phyloP scores from a whole-genome alignment of 2,113 vertebrate genomes.

The Psephotus haematonotus region DNA sequence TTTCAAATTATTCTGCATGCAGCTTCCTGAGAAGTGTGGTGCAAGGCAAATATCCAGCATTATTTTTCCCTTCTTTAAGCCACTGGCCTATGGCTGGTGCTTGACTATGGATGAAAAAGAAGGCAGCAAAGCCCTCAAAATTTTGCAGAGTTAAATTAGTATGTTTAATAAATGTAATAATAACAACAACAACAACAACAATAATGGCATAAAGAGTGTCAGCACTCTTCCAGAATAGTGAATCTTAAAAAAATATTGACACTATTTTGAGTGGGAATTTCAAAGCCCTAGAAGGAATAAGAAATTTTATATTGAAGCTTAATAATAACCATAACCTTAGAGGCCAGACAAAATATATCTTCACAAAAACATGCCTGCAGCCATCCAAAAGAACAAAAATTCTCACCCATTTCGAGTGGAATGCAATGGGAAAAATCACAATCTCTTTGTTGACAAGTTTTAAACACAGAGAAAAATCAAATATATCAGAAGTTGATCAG shows the following conservation, averaged over 20 bases:
- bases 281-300: neutral
- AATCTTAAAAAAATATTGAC: neutral
- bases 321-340: neutral
- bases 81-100: neutral
- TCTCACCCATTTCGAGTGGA: neutral
- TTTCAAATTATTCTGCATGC: neutral
- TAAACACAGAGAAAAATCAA: neutral
- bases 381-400: neutral
- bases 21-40: neutral
- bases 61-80: neutral
- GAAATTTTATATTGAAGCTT: neutral
- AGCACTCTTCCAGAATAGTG: neutral
- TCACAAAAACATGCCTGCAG: rapidly evolving
- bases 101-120: neutral
- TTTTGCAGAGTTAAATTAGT: neutral
- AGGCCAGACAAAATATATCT: neutral
- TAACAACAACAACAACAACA: neutral
- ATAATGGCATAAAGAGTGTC: rapidly evolving
- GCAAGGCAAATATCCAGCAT: neutral
- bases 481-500: neutral
- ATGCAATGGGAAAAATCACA: neutral
- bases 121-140: neutral
- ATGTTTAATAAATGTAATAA: neutral
- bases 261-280: neutral
- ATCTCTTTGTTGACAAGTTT: neutral